Evolutionary conservation across 2,797 vertebrate genomes (phyloP).

Genomic region (Hozukius guyotensis): DNA sequence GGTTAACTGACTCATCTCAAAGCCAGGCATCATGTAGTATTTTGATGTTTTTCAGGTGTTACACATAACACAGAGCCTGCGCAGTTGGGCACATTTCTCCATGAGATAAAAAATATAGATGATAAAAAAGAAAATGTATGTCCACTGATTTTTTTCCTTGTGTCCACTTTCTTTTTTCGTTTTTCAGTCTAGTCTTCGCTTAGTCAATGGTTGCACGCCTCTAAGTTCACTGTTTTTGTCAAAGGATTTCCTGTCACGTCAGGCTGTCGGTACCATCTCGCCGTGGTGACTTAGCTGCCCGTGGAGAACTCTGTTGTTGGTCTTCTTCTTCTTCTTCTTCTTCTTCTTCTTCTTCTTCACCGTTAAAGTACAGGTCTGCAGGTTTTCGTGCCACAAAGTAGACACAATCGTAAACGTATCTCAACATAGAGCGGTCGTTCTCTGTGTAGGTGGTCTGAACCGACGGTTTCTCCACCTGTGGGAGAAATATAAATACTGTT

Average conservation of each 20-base stretch:
- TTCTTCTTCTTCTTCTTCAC: conserved; percentile 47
- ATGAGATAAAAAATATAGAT: conserved; percentile 34
- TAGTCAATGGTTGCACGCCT: conserved; percentile 1
- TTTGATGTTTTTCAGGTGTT: conserved; percentile 7
- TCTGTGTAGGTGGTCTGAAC: conserved; percentile 97
- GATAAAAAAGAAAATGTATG: conserved; percentile 15
- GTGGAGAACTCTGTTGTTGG: conserved; percentile 58
- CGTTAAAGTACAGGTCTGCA: conserved; percentile 68
- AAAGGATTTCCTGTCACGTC: conserved; percentile 71
- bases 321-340: conserved; percentile 48
- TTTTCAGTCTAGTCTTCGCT: conserved; percentile 5
- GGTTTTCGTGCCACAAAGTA: conserved; percentile 97
- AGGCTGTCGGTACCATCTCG: conserved; percentile 60
- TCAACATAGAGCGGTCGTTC: conserved; percentile 96
- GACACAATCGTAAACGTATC: conserved; percentile 97
- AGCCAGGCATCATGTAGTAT: not conserved
- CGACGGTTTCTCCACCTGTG: conserved; percentile 92
- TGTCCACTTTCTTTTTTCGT: conserved; percentile 14
- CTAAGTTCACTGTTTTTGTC: not conserved
- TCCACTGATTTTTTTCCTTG: conserved; percentile 8
- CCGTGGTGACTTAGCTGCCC: conserved; percentile 71
- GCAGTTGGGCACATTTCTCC: conserved; percentile 15
- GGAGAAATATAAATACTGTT: conserved; percentile 38
- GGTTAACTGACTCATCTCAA: not conserved
- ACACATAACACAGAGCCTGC: not conserved